Evolutionary conservation across 2,888 invertebrate species (phyloP), one percentile per base, ranked within the genome.

Genomic region (Germaria angustata): DNA sequence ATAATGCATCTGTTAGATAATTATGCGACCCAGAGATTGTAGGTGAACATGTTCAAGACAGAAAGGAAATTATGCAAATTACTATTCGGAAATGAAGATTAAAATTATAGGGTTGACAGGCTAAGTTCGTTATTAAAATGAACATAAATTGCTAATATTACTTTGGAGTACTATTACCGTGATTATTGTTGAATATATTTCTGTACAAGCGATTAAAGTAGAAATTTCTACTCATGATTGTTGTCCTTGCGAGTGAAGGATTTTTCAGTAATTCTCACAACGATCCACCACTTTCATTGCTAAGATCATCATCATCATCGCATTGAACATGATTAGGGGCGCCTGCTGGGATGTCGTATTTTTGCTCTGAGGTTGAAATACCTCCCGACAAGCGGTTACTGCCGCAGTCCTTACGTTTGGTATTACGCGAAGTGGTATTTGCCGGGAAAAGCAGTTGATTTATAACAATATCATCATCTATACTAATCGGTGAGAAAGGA

Each of bases 401-500:
- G 36, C 13, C 36, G 6, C n/a, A 61, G 15, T n/a, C 44, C 22
- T 34, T 22, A 9, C 36, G 32, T 17, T 66, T 68, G 3, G 68
- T 34, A 5, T 20, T 34, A 34, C 44, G 17, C 0, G 36, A n/a
- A 13, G 77, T 77, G 71, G 85, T 75, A 86, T 78, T 78, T 94
- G 94, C 87, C 94, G 94, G 88, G 59, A 82, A 82, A 79, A 79
- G 69, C 95, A 95, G 66, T 41, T 76, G 49, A 79, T 85, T 84
- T 51, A 65, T 84, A 72, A 82, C 84, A 59, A 80, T 57, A 28
- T 95, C 95, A 68, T 94, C 94, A 86, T 94, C 94, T 89, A 94
- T 94, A 86, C 95, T 95, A 28, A 95, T 94, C 2, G 95, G 95
- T 28, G 96, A 96, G 13, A 95, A 95, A 69, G 96, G 93, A 87